Percentiles rank a stretch among this genome's conserved stretches.
phyloP scores from a whole-genome alignment of 1,140 invertebrate genomes.

The Drosophila triauraria region DNA sequence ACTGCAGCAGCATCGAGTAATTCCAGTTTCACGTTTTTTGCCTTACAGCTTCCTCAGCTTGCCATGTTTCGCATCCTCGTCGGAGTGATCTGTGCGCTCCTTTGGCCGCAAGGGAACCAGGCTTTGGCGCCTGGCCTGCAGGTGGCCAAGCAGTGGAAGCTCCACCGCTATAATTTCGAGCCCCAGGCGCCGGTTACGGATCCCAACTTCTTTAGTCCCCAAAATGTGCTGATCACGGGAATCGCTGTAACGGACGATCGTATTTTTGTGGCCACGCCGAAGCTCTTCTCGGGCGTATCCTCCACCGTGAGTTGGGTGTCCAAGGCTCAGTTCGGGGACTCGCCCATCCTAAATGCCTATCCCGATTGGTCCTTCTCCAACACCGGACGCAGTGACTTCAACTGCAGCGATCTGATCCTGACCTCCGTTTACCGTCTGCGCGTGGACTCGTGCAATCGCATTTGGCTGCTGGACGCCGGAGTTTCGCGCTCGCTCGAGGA shows the following conservation, averaged over 20 bases:
- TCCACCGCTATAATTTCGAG: conserved; percentile 89
- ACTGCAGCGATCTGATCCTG: conserved; percentile 90
- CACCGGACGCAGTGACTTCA: conserved; percentile 88
- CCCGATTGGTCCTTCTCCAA: conserved; percentile 92
- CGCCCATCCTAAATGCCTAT: conserved; percentile 90
- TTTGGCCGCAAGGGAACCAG: conserved; percentile 29
- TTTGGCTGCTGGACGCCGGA: conserved; percentile 91
- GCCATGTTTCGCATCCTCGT: conserved; percentile 49
- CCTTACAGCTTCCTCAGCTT: conserved; percentile 23
- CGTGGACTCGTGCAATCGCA: conserved; percentile 90
- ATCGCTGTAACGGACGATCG: conserved; percentile 89
- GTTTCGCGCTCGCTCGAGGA: conserved; percentile 91
- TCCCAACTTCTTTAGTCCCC: conserved; percentile 87
- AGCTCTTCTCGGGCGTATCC: conserved; percentile 90
- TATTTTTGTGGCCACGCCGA: conserved; percentile 90
- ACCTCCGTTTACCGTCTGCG: conserved; percentile 91
- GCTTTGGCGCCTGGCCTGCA: conserved; percentile 85
- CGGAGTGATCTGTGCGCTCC: conserved; percentile 32
- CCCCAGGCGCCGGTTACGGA: conserved; percentile 85
- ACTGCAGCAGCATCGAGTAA: conserved; percentile 25
- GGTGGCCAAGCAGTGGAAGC: conserved; percentile 90
- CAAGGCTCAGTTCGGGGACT: conserved; percentile 87
- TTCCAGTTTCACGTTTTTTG: conserved; percentile 1
- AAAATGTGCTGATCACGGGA: conserved; percentile 91
- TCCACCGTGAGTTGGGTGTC: conserved; percentile 90